Conservation (phyloP, 1,140 invertebrate genomes). For the Pissodes strobi region DNA sequence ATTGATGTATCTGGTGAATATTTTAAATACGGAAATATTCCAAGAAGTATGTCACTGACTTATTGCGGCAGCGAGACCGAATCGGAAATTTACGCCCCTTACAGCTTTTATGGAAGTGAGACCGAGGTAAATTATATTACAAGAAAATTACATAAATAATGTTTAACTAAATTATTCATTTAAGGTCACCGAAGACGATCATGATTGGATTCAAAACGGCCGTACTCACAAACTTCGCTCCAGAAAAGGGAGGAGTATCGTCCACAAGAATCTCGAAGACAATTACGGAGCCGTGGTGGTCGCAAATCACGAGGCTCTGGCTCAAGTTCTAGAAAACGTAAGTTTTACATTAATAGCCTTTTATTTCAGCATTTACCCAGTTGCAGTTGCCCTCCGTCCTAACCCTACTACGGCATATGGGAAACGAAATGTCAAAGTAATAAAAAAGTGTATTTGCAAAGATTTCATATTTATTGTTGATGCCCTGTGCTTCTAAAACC, state of each 20-base stretch:
- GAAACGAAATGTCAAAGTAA: no score
- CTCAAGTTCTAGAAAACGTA: constrained; percentile 83
- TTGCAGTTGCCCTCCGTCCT: no score
- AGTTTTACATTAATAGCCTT: constrained; percentile 20
- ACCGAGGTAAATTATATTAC: constrained; percentile 47
- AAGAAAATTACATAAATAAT: not conserved
- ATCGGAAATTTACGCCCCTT: constrained; percentile 78
- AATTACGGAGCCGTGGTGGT: constrained; percentile 86
- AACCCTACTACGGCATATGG: no score
- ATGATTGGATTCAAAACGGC: constrained; percentile 57
- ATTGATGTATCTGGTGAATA: constrained; percentile 57
- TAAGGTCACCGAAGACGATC: constrained; percentile 61
- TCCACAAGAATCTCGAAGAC: constrained; percentile 81
- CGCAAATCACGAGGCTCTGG: constrained; percentile 85
- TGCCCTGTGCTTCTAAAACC: no score
- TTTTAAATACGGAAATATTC: constrained; percentile 56
- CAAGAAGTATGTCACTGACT: constrained; percentile 67
- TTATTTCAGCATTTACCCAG: no score
- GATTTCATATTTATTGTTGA: no score
- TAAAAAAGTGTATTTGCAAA: no score
- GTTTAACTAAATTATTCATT: not conserved
- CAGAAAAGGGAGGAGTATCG: constrained; percentile 74
- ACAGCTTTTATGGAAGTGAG: constrained; percentile 72
- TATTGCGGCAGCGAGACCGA: constrained; percentile 82
- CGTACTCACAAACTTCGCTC: constrained; percentile 64